phyloP scores from a whole-genome alignment of 2,113 vertebrate species.

The Cyprichromis sp. region DNA sequence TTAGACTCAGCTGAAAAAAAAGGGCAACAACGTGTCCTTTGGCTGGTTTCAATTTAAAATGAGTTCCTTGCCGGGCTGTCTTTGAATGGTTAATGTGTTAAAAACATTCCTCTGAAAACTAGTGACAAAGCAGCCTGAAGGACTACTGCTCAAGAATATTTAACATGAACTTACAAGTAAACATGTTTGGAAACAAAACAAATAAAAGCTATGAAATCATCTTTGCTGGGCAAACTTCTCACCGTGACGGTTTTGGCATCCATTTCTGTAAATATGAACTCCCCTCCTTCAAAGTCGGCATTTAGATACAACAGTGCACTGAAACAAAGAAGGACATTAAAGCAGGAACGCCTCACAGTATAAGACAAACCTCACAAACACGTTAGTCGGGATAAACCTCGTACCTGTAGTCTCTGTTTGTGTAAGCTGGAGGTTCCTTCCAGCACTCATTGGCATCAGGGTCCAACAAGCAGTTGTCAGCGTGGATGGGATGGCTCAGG shows the following conservation, averaged over 20 bases:
- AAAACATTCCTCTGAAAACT: not conserved
- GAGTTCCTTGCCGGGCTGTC: rapidly evolving
- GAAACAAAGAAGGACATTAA: not conserved
- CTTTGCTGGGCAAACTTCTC: slow-evolving; percentile 21
- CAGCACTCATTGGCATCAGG: slow-evolving; percentile 92
- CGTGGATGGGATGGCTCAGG: slow-evolving; percentile 96
- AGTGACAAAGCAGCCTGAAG: not conserved
- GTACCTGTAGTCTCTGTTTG: slow-evolving; percentile 92
- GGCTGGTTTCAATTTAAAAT: not conserved
- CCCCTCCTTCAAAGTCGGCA: slow-evolving; percentile 92
- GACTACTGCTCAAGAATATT: not conserved
- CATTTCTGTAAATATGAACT: slow-evolving; percentile 97
- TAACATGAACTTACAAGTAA: not conserved
- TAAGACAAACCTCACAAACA: not conserved
- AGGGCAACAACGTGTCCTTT: not conserved
- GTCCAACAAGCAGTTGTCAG: slow-evolving; percentile 95
- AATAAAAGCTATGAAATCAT: not conserved
- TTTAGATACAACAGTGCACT: slow-evolving; percentile 95
- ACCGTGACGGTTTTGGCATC: slow-evolving; percentile 96
- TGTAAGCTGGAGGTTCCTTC: slow-evolving; percentile 95
- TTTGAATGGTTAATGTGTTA: not conserved
- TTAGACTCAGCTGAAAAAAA: not conserved
- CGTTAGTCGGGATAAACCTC: rapidly evolving
- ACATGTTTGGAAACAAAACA: not conserved
- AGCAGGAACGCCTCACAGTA: not conserved